These are phyloP conservation scores for Amblyopsis rosae DNA, from an alignment of 2,113 vertebrate genomes.

Conservation along the genomic window DNA sequence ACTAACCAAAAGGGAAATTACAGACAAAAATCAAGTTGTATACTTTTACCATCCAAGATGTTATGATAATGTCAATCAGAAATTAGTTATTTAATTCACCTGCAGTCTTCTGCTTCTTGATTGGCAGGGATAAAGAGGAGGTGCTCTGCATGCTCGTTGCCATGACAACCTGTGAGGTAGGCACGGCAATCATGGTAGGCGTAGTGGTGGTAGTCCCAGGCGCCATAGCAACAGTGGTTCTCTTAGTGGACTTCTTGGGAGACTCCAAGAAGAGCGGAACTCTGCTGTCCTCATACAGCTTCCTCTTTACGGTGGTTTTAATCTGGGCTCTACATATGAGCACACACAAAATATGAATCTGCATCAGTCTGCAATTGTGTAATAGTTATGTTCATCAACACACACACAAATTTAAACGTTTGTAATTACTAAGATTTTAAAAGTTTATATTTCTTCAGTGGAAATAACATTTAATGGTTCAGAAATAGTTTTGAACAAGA, in stretches of 20 bases:
- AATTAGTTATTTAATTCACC: conserved; percentile 63
- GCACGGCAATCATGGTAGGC: conserved; percentile 55
- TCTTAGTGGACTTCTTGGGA: conserved; percentile 84
- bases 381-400: no score
- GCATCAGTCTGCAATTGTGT: no score
- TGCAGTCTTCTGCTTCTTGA: conserved; percentile 87
- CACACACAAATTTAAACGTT: background rate
- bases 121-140: conserved; percentile 67
- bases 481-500: background rate
- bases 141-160: conserved; percentile 67
- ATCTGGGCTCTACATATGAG: conserved; percentile 82
- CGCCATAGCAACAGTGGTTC: conserved; percentile 53
- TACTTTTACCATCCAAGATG: no score
- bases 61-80: no score
- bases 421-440: background rate
- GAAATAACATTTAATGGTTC: no score
- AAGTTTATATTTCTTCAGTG: background rate
- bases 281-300: conserved; percentile 88
- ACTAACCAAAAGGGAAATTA: no score
- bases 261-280: conserved; percentile 86
- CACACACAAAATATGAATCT: no score
- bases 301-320: conserved; percentile 89
- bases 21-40: no score
- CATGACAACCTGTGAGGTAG: conserved; percentile 71
- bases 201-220: conserved; percentile 25